These are phyloP conservation scores for Nibea albiflora DNA, from an alignment of 2,113 vertebrate genomes.

Conservation along the genomic window DNA sequence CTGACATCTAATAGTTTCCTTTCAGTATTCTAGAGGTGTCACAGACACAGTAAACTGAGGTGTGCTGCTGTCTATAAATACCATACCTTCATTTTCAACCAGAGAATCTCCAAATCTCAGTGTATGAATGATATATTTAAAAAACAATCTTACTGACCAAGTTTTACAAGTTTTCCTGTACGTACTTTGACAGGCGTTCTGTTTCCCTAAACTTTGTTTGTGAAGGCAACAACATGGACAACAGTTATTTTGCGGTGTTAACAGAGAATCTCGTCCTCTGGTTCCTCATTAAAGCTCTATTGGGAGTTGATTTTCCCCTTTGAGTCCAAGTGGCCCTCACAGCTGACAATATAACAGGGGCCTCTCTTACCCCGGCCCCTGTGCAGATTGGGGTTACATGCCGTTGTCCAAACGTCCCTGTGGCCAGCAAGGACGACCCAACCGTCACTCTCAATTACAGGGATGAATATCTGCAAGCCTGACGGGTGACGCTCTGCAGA, in stretches of 20 bases:
- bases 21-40: not conserved
- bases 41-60: not conserved
- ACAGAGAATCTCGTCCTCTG: constrained; percentile 48
- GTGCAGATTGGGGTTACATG: constrained; percentile 76
- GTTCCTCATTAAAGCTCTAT: constrained; percentile 83
- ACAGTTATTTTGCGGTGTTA: constrained; percentile 57
- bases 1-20: not conserved
- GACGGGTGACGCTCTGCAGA: constrained; percentile 54
- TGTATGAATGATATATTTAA: not conserved
- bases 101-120: too few relatives aligned
- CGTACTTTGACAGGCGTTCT: not conserved
- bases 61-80: not conserved
- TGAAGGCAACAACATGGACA: constrained; percentile 4
- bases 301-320: constrained; percentile 71
- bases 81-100: not conserved
- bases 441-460: constrained; percentile 84
- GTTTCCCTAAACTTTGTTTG: not conserved
- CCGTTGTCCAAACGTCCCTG: constrained; percentile 65
- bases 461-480: constrained; percentile 78
- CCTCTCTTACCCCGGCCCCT: constrained; percentile 67
- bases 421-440: constrained; percentile 75
- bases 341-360: constrained; percentile 79
- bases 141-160: not conserved
- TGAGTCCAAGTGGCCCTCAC: constrained; percentile 72
- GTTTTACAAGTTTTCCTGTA: not conserved